Conservation (phyloP, 2,888 invertebrate genomes). For the Shargacucullia verbasci region DNA sequence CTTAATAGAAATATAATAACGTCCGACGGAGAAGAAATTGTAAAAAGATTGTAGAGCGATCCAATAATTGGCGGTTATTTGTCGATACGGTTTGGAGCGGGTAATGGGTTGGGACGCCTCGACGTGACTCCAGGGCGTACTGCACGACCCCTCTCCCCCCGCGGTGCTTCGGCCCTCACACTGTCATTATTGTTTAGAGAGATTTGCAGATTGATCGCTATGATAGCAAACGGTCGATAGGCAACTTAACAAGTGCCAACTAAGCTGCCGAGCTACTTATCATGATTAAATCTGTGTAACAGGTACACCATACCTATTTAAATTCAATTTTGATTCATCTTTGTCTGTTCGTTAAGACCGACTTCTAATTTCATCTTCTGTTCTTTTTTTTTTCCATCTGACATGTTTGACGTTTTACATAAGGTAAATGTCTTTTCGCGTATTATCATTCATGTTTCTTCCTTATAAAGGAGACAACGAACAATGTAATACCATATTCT, state of each 20-base stretch:
- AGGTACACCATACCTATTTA: constrained; percentile 21
- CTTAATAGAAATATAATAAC: constrained; percentile 90
- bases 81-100: constrained; percentile 88
- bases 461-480: constrained; percentile 45
- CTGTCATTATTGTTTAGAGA: constrained; percentile 74
- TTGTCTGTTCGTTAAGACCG: constrained; percentile 9
- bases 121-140: constrained; percentile 81
- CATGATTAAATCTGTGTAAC: constrained; percentile 46
- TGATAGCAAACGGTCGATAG: constrained; percentile 38
- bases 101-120: constrained; percentile 85
- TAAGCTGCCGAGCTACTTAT: constrained; percentile 37
- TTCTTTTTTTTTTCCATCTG: constrained; percentile 27
- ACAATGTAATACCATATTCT: constrained; percentile 56
- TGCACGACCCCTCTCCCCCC: constrained; percentile 50
- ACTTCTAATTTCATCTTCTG: constrained; percentile 14
- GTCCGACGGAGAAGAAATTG: constrained; percentile 87
- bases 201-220: constrained; percentile 71
- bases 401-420: constrained; percentile 33
- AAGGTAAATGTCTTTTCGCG: constrained; percentile 31
- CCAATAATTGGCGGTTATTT: constrained; percentile 89
- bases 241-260: constrained; percentile 34
- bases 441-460: constrained; percentile 48
- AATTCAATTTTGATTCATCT: constrained; percentile 23
- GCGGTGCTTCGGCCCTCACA: constrained; percentile 53
- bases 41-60: constrained; percentile 89